Base-by-base conservation (phyloP, 2,888 invertebrate species). In the Dysmachus trigonus region DNA sequence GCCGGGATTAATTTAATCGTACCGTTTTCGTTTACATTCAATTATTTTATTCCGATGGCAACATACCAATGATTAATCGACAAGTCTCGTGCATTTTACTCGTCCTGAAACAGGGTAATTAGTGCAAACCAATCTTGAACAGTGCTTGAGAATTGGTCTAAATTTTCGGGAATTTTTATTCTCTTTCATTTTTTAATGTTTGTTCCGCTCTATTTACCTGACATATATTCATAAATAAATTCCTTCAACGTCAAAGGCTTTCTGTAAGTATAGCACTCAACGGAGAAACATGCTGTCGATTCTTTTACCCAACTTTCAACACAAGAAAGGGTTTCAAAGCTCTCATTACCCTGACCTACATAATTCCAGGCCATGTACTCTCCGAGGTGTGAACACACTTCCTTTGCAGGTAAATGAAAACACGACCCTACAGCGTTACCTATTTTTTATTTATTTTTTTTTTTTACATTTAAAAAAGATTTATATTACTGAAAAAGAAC, bases 31-130 rank as follows among this genome's bases (percentile, higher is more conserved):
- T 86, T 31, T 81, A 86, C 79, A 72, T 71, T 71, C 81, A 86
- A 86, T 86, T 86, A 71, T 81, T 81, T 86, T 81, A 86, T 86
- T 86, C 79, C 79, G 31, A 72, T 71, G 72, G 73, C 81, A 79
- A 81, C 72, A 72, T 85, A 41, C 71, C 30, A n/a, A 79, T 85
- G 85, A 85, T 85, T 85, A 85, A 85, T 85, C 62, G 62, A n/a
- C 15, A 13, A n/a, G 7, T 27, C 10, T 51, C 8, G 76, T 35
- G 76, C 10, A n/a, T 51, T 53, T 81, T 51, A 30, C 51, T 38
- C 30, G 8, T 18, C 31, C 31, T 30, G 18, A 81, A 81, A 53
- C 51, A 81, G 51, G 30, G n/a, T 81, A 81, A 81, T 81, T 53
- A 2, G 3, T 41, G 38, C 38, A 41, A 41, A 41, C 38, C 13